Conservation (phyloP, 2,888 invertebrate genomes). For the Pandemis cinnamomeana region DNA sequence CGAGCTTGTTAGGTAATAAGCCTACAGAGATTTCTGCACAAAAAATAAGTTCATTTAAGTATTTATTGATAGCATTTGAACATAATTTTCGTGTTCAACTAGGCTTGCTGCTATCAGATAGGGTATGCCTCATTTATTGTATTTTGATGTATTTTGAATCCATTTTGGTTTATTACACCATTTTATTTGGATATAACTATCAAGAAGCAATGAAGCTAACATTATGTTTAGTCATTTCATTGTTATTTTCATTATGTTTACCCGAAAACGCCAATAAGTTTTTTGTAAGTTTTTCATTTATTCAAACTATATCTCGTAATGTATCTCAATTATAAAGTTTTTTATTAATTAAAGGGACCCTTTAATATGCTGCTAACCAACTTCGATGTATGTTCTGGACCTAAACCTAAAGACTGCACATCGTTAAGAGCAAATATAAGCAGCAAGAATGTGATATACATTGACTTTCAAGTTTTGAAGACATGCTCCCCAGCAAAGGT, state of each 20-base stretch:
- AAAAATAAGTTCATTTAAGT: no score
- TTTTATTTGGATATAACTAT: not conserved
- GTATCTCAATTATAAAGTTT: not conserved
- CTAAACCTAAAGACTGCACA: constrained; percentile 12
- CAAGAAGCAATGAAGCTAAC: not conserved
- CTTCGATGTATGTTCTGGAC: not conserved
- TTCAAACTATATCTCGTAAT: not conserved
- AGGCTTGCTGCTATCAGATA: not conserved
- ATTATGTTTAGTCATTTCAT: not conserved
- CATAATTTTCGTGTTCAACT: not conserved
- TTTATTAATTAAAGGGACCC: constrained; percentile 11
- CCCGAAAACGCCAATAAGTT: not conserved
- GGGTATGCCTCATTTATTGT: not conserved
- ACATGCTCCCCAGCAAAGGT: constrained; percentile 9
- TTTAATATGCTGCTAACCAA: constrained; percentile 8
- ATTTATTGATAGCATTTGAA: not conserved
- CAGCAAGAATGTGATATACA: not conserved
- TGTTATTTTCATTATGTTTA: not conserved
- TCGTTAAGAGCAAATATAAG: not conserved
- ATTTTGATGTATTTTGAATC: not conserved
- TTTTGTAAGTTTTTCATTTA: not conserved
- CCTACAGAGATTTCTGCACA: no score
- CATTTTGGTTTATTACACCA: not conserved
- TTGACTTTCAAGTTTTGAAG: not conserved
- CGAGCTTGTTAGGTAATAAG: no score